Base-by-base conservation (phyloP, 2,113 vertebrate genomes). In the Cavia porcellus region DNA sequence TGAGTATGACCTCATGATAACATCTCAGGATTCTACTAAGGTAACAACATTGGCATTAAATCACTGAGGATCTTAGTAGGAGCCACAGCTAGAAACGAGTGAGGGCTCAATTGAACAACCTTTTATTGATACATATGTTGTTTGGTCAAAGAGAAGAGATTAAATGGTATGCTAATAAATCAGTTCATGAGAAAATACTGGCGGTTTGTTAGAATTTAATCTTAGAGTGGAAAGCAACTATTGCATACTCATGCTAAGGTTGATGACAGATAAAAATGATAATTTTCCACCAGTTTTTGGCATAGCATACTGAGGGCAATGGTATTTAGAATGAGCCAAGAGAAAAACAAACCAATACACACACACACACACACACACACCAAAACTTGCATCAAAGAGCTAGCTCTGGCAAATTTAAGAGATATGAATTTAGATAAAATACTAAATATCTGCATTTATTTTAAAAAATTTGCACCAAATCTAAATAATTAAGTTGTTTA, bases 141-240 rank as follows among this genome's bases (percentile, higher is more conserved):
- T 30, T 68, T 86, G 57, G 38, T 96, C 95, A 95, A 89, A 93
- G 59, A 87, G 28, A 14, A 95, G 13, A 96, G 32, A 97, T 90
- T 93, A 97, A 97, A 92, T 10, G 45, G 28, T 30, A 97, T 89
- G 90, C 89, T 96, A 96, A 97, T 92, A 97, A 97, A 90, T 95
- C 97, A 30, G 79, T 96, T 90, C 12, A 88, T 52, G 77, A 82
- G 47, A 72, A 98, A 97, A 12, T 66, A 91, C 68, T 90, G 87
- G 20, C 96, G 32, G 13, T 77, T 77, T 75, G 57, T 61, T 47
- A 62, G 42, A 59, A 38, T 96, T 95, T 91, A 85, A 68, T 30
- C 32, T 93, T 62, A 86, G 86, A 94, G 94, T 14, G 75, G 28
- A 97, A 94, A 89, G 64, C 82, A 82, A 91, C 50, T 91, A 92